These are phyloP conservation scores for Synodontis membranacea DNA, from an alignment of 2,113 vertebrate genomes.

Conservation along the genomic window DNA sequence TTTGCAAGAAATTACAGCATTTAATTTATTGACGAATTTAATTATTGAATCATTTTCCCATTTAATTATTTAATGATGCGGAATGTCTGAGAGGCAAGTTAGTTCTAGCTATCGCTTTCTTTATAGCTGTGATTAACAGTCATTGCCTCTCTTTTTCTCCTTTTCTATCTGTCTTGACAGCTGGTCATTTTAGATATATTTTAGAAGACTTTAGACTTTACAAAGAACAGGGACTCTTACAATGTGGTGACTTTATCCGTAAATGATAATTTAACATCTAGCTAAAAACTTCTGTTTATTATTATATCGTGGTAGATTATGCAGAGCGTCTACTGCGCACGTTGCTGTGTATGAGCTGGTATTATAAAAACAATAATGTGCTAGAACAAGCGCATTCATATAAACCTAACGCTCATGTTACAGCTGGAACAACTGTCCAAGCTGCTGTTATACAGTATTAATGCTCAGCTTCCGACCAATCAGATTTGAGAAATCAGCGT, in stretches of 20 bases:
- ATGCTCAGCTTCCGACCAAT: not conserved
- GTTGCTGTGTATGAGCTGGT: not conserved
- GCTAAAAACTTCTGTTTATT: not conserved
- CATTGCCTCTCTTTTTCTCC: not conserved
- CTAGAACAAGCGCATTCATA: not conserved
- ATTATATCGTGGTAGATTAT: not conserved
- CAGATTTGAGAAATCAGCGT: not conserved
- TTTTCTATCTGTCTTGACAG: not conserved
- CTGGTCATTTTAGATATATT: too few relatives aligned
- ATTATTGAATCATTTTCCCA: too few relatives aligned
- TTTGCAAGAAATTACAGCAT: too few relatives aligned
- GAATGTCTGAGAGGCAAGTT: not conserved
- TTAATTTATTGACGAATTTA: too few relatives aligned
- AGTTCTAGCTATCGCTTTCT: too few relatives aligned
- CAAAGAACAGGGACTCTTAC: not conserved
- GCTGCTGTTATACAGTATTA: not conserved
- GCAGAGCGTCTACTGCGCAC: not conserved
- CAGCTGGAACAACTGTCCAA: not conserved
- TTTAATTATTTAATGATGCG: too few relatives aligned
- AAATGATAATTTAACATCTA: not conserved
- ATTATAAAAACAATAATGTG: not conserved
- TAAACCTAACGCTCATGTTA: not conserved
- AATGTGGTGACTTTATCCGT: not conserved
- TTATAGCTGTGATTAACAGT: too few relatives aligned
- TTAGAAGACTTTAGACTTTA: too few relatives aligned